Base-by-base conservation (phyloP, 2,888 invertebrate species). In the Epicampocera succincta region DNA sequence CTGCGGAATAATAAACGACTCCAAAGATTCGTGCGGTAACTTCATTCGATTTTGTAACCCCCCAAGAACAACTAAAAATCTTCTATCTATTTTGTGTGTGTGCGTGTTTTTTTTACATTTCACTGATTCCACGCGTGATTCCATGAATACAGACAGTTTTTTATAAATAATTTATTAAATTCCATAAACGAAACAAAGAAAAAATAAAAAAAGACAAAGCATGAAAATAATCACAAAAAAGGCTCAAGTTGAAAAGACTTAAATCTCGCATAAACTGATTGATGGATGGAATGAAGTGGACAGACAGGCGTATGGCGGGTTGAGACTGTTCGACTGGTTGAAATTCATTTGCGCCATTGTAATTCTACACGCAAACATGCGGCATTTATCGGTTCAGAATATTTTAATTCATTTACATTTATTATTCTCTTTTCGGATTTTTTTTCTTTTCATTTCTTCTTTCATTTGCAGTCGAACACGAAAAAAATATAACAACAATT, bases 291-390 rank as follows among this genome's bases (percentile, higher is more conserved):
- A 52, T 54, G 21, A 19, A 71, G 12, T 44, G 58, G 60, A 33
- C 60, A 25, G 33, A 46, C 56, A 48, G 21, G 21, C 21, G 38
- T 5, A 50, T 40, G 38, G 33, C 29, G 46, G 52, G n/a, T 21
- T 65, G 15, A 69, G 33, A 58, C 60, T 46, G 56, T 48, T 46
- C 42, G 50, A 74, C 25, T 72, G 61, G 44, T 73, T 73, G 29
- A 80, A 72, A 73, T 71, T 73, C 54, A 76, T 77, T 46, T 71
- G 50, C 80, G 86, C 88, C 88, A 88, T 88, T 88, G 88, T 87
- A 87, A 88, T 88, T 88, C 89, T 86, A 88, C 68, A 88, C 88
- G 86, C 89, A 87, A 88, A 85, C 87, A 86, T 86, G 85, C 85
- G 86, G 85, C 87, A 87, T 88, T 86, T 87, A 87, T 89, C 86